Percentiles rank a stretch among this genome's conserved stretches.
These are phyloP conservation scores for Pelodiscus sinensis DNA, from an alignment of 2,113 vertebrate species.

Conservation along the genomic window DNA sequence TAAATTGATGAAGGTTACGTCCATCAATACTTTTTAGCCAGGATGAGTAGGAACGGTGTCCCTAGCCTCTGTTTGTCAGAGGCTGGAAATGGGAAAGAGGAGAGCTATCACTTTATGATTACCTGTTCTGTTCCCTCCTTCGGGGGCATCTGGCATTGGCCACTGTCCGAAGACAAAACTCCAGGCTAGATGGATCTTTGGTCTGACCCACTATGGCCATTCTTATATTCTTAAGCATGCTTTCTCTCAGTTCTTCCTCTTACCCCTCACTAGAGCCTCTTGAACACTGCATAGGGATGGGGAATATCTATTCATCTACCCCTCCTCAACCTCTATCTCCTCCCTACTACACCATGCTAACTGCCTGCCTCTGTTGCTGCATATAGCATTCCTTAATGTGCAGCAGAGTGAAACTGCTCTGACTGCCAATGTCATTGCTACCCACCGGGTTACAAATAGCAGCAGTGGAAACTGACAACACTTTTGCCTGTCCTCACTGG, in stretches of 20 bases:
- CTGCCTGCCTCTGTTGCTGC: not conserved
- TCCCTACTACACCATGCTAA: not conserved
- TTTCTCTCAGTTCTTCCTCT: not conserved
- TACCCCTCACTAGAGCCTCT: not conserved
- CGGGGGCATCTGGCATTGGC: too few relatives aligned
- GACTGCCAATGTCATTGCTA: not conserved
- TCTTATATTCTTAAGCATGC: not conserved
- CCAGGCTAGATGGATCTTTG: too few relatives aligned
- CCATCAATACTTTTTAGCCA: too few relatives aligned
- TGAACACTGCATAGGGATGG: accelerated
- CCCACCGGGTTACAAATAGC: not conserved
- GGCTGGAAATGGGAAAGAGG: too few relatives aligned
- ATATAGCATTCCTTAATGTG: not conserved
- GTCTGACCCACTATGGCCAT: too few relatives aligned
- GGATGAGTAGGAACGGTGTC: too few relatives aligned
- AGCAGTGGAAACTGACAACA: not conserved
- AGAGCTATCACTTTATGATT: too few relatives aligned
- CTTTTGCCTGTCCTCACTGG: not conserved
- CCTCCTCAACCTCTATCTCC: not conserved
- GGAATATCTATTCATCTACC: not conserved
- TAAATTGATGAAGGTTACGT: too few relatives aligned
- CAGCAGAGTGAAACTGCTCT: not conserved
- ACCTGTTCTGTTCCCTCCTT: too few relatives aligned
- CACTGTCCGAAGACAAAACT: too few relatives aligned
- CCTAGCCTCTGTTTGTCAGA: too few relatives aligned